Evolutionary conservation across 1,140 invertebrate species (phyloP).

Genomic region (Ylistrum balloti): DNA sequence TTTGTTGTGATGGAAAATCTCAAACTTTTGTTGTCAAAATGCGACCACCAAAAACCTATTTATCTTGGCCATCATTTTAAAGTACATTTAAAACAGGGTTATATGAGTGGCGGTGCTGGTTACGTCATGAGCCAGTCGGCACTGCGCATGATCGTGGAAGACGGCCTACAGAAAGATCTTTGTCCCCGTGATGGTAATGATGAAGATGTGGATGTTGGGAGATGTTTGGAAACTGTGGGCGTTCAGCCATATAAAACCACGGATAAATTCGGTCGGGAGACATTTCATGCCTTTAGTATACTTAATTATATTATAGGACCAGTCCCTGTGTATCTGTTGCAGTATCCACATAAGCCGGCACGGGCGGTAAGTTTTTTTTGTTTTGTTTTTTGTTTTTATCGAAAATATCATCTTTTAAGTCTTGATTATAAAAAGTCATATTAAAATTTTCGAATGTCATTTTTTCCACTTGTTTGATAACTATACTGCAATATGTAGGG

Average conservation of each 20-base stretch:
- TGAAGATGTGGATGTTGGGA: constrained; percentile 97
- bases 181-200: constrained; percentile 87
- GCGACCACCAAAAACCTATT: constrained; percentile 64
- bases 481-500: too few species aligned
- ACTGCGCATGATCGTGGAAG: constrained; percentile 58
- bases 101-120: constrained; percentile 82
- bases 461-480: too few species aligned
- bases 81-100: constrained; percentile 66
- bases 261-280: constrained; percentile 91
- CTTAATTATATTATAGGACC: constrained; percentile 60
- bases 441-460: too few species aligned
- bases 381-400: too few species aligned
- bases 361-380: background rate
- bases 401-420: too few species aligned
- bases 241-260: constrained; percentile 93
- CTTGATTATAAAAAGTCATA: too few species aligned
- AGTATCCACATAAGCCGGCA: constrained; percentile 20
- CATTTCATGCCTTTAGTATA: constrained; percentile 92
- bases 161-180: constrained; percentile 84
- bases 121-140: constrained; percentile 90
- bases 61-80: constrained; percentile 79
- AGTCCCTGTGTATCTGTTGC: constrained; percentile 41
- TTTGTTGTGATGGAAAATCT: constrained; percentile 85
- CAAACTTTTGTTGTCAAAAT: constrained; percentile 70
- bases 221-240: constrained; percentile 92